A percentile compares a stretch with the other conserved stretches of the same genome.
phyloP scores from a whole-genome alignment of 2,797 vertebrate species.

The Leptatherina wallacei region DNA sequence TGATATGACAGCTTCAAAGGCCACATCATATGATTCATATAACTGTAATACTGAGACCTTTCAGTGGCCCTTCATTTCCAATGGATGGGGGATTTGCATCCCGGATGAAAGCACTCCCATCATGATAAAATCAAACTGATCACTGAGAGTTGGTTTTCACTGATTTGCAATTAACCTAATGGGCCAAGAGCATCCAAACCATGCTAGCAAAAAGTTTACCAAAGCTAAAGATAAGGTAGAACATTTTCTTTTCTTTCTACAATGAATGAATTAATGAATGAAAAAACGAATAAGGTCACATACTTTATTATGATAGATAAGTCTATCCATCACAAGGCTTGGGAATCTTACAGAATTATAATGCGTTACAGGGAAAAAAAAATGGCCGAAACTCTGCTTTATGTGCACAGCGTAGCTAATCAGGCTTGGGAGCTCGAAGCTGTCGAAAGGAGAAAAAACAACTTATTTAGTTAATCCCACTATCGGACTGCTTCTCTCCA shows the following conservation, averaged over 20 bases:
- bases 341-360: slow-evolving; percentile 18
- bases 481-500: slow-evolving; percentile 35
- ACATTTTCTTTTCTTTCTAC: neutral
- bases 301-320: slow-evolving; percentile 33
- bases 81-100: neutral
- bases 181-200: neutral
- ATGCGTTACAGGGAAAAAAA: slow-evolving; percentile 42
- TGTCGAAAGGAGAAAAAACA: slow-evolving; percentile 30
- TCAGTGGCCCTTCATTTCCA: neutral
- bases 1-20: neutral
- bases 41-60: neutral
- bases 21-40: neutral
- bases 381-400: slow-evolving; percentile 36
- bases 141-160: neutral
- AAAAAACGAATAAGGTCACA: neutral
- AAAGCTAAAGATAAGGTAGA: neutral
- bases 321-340: slow-evolving; percentile 16
- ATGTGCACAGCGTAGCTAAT: slow-evolving; percentile 50
- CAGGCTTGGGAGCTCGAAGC: slow-evolving; percentile 38
- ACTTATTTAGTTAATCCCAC: slow-evolving; percentile 54
- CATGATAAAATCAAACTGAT: neutral
- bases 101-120: neutral
- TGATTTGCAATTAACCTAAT: neutral
- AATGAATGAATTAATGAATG: neutral
- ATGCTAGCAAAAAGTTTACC: neutral